Evolutionary conservation across 2,113 vertebrate genomes (phyloP).

Genomic region (Corvus moneduloides): DNA sequence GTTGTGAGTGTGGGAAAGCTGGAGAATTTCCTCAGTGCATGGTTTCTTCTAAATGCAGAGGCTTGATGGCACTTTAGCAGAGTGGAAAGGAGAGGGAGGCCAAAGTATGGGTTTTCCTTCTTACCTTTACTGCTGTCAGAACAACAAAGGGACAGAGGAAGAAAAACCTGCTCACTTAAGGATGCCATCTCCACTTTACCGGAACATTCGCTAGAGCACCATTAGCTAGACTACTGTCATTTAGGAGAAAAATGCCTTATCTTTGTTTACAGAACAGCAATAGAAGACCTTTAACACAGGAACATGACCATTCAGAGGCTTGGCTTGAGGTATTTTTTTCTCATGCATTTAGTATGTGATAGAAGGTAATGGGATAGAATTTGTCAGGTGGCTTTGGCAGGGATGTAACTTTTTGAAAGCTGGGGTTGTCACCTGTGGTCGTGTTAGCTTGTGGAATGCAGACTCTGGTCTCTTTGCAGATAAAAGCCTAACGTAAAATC

Average conservation of each 20-base stretch:
- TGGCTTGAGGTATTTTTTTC: not conserved
- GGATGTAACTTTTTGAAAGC: not conserved
- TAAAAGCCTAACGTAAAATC: not conserved
- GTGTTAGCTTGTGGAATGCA: not conserved
- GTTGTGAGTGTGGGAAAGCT: constrained; percentile 12
- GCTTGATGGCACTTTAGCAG: not conserved
- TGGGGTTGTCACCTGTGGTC: not conserved
- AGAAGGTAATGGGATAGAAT: not conserved
- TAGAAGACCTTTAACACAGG: not conserved
- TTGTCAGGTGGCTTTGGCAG: not conserved
- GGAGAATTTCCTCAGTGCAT: not conserved
- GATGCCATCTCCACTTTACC: not conserved
- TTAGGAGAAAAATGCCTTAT: constrained; percentile 7
- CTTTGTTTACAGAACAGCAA: constrained; percentile 14
- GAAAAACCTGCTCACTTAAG: not conserved
- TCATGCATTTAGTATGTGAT: not conserved
- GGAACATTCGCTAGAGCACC: not conserved
- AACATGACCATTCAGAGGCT: not conserved
- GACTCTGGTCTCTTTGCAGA: not conserved
- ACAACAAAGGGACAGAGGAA: not conserved
- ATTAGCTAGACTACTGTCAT: not conserved
- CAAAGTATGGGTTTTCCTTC: not conserved
- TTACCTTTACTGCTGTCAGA: not conserved
- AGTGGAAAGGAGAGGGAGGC: not conserved
- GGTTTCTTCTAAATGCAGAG: not conserved